phyloP scores from a whole-genome alignment of 2,888 invertebrate genomes.

The Lissonota sp. region DNA sequence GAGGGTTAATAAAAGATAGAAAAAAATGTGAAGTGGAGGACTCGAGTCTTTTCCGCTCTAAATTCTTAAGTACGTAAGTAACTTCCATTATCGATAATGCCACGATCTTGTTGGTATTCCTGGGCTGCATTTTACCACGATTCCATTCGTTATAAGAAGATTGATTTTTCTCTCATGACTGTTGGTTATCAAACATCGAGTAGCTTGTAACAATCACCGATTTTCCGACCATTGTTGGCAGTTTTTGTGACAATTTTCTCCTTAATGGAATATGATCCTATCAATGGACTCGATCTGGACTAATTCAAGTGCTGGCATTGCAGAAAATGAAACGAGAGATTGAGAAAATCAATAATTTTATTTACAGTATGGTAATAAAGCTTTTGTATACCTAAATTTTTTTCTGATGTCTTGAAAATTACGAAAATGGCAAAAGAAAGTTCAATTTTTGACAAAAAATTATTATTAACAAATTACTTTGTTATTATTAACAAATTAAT shows the following conservation, averaged over 20 bases:
- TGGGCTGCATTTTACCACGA: slow-evolving; percentile 7
- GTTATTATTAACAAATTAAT: no score
- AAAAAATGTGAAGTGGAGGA: slow-evolving; percentile 7
- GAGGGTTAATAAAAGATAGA: slow-evolving; percentile 1
- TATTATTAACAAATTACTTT: no score
- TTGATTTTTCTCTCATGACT: slow-evolving; percentile 14
- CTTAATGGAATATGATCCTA: neutral
- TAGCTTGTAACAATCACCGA: no score
- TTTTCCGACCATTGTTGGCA: neutral
- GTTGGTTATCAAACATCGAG: neutral
- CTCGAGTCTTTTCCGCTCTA: slow-evolving; percentile 41
- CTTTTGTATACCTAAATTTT: no score
- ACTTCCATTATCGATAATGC: slow-evolving; percentile 18
- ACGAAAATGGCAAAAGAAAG: no score
- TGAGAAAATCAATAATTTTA: neutral
- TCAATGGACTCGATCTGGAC: no score
- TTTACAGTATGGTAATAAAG: no score
- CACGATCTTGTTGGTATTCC: slow-evolving; percentile 6
- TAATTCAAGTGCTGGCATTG: no score
- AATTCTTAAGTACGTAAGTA: slow-evolving; percentile 47
- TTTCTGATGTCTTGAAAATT: no score
- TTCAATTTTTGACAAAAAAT: no score
- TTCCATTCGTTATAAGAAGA: slow-evolving; percentile 9
- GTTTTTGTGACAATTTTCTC: slow-evolving; percentile 4
- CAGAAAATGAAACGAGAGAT: neutral